Evolutionary conservation across 64 coral and sea anemone species (phyloP).

Genomic region (Dendronephthya gigantea): DNA sequence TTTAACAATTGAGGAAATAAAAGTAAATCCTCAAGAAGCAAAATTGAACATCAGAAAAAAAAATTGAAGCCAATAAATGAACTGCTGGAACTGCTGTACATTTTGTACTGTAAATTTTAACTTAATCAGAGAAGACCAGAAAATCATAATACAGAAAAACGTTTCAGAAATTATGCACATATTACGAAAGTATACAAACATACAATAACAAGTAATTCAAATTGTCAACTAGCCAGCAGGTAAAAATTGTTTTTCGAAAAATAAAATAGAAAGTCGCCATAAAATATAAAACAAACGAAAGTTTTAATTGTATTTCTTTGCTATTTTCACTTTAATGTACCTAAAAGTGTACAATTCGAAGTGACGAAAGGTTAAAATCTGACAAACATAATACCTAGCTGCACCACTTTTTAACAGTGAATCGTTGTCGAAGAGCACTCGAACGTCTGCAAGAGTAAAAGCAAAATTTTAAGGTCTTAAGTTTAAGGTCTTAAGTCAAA

Average conservation of each 20-base stretch:
- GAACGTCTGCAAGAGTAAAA: conserved; percentile 60
- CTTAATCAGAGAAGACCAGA: too few species aligned
- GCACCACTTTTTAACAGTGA: conserved; percentile 62
- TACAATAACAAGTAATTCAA: neutral
- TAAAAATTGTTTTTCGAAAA: neutral
- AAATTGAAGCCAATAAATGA: too few species aligned
- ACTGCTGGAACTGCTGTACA: too few species aligned
- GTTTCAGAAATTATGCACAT: neutral
- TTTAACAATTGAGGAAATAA: too few species aligned
- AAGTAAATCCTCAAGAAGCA: too few species aligned
- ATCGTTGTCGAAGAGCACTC: conserved; percentile 87
- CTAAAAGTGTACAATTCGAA: neutral
- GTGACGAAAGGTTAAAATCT: neutral
- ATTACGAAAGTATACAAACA: neutral
- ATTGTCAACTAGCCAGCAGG: neutral
- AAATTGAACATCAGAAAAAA: too few species aligned
- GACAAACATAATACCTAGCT: conserved; percentile 47
- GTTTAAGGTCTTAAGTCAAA: neutral
- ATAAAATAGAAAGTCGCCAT: neutral
- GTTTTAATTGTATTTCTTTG: neutral
- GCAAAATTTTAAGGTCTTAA: neutral
- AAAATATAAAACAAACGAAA: neutral
- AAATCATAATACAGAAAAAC: neutral
- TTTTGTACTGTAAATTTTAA: too few species aligned
- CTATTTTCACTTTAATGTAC: neutral